A percentile compares a stretch with the other conserved stretches of the same genome.
Conservation (phyloP, 2,113 vertebrate species). For the Erythrolamprus reginae region DNA sequence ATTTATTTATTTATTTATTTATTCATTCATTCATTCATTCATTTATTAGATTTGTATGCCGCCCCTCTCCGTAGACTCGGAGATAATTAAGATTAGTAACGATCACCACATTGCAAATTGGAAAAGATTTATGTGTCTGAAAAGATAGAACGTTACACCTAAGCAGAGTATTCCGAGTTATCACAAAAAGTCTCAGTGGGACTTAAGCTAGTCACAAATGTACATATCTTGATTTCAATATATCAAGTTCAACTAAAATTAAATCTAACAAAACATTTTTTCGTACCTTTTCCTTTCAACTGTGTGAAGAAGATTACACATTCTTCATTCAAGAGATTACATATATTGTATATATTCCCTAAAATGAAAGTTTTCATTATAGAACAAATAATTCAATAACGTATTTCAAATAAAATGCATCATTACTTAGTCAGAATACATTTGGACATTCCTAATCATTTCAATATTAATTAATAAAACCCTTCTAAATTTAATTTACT, state of each 20-base stretch:
- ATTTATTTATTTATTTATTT: too few species aligned
- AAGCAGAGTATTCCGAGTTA: not conserved
- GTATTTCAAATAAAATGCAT: not conserved
- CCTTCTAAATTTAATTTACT: not conserved
- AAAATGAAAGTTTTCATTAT: conserved; percentile 40
- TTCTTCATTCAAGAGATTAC: conserved; percentile 67
- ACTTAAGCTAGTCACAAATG: not conserved
- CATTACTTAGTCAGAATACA: not conserved
- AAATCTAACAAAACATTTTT: conserved; percentile 3
- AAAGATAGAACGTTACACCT: not conserved
- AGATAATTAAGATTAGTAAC: not conserved
- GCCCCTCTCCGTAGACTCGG: too few species aligned
- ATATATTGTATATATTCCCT: conserved; percentile 75
- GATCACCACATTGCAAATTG: not conserved
- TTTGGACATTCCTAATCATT: not conserved
- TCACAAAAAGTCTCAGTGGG: not conserved
- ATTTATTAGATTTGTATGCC: too few species aligned
- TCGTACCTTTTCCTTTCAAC: conserved; percentile 61
- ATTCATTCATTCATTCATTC: too few species aligned
- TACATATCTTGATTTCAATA: not conserved
- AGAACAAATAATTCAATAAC: not conserved
- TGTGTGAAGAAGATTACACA: conserved; percentile 73
- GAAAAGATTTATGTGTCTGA: not conserved
- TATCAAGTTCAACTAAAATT: not conserved
- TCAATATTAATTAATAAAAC: not conserved